Conservation (phyloP, 2,113 vertebrate genomes). For the Saimiri boliviensis region DNA sequence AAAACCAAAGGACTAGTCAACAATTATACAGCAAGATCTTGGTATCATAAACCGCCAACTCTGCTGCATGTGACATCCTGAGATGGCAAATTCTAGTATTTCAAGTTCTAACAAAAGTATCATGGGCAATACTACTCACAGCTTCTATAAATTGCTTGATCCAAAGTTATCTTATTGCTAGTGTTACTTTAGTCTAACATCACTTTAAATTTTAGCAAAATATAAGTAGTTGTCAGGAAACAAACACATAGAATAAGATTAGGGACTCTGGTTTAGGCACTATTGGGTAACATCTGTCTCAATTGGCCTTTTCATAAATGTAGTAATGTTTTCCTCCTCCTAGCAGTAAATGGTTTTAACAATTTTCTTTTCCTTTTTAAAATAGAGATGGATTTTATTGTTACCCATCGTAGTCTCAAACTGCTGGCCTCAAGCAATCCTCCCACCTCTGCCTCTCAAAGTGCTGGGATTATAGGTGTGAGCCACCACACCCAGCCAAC, state of each 20-base stretch:
- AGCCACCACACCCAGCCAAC: neutral
- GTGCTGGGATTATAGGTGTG: too few species aligned
- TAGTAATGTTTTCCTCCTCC: neutral
- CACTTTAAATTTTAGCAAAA: neutral
- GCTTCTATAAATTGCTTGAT: neutral
- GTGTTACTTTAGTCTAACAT: neutral
- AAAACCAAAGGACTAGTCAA: neutral
- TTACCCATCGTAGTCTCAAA: too few species aligned
- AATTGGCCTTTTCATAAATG: neutral
- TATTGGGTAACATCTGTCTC: neutral
- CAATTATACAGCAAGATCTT: neutral
- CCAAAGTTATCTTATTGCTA: neutral
- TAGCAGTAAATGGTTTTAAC: neutral
- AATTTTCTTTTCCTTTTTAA: neutral
- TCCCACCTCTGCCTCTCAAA: too few species aligned
- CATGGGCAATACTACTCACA: neutral
- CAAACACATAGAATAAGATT: neutral
- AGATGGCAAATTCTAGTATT: neutral
- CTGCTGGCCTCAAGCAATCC: too few species aligned
- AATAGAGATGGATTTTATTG: too few species aligned
- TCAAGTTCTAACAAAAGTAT: neutral
- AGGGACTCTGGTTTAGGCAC: too few species aligned
- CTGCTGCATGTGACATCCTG: fast-evolving
- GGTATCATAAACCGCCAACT: neutral
- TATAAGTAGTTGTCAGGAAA: neutral